Conservation (phyloP, 2,888 invertebrate species). For the Ypsolopha sequella region DNA sequence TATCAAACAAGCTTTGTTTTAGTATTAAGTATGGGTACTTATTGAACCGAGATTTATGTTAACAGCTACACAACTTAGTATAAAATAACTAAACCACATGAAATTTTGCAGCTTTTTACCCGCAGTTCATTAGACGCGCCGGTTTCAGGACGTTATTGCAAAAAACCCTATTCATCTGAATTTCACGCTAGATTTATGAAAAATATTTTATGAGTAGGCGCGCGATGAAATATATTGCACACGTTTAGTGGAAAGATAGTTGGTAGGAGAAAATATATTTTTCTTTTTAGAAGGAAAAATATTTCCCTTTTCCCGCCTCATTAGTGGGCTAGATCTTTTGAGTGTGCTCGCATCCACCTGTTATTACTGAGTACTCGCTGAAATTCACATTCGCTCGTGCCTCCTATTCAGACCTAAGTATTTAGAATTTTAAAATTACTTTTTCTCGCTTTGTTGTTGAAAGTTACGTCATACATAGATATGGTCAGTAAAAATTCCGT, state of each 20-base stretch:
- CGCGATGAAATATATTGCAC: slow-evolving; percentile 29
- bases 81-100: no score
- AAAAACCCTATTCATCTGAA: background rate
- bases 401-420: slow-evolving; percentile 12
- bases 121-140: background rate
- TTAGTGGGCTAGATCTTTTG: slow-evolving; percentile 35
- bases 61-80: no score
- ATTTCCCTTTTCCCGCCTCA: slow-evolving; percentile 42
- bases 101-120: no score
- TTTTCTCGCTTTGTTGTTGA: background rate
- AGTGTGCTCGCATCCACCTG: slow-evolving; percentile 36
- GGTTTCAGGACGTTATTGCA: background rate
- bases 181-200: background rate
- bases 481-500: no score
- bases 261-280: slow-evolving; percentile 22
- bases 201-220: background rate
- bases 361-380: slow-evolving; percentile 16
- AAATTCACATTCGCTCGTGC: slow-evolving; percentile 25
- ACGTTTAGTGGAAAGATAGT: slow-evolving; percentile 35
- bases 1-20: no score
- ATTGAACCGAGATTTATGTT: no score
- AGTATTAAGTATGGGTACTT: no score
- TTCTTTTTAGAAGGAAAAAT: slow-evolving; percentile 40
- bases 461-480: no score
- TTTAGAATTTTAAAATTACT: slow-evolving; percentile 7